Percentiles rank a stretch among this genome's conserved stretches.
These are phyloP conservation scores for Scaptomyza parva DNA, from an alignment of 2,888 invertebrate species.

Conservation along the genomic window DNA sequence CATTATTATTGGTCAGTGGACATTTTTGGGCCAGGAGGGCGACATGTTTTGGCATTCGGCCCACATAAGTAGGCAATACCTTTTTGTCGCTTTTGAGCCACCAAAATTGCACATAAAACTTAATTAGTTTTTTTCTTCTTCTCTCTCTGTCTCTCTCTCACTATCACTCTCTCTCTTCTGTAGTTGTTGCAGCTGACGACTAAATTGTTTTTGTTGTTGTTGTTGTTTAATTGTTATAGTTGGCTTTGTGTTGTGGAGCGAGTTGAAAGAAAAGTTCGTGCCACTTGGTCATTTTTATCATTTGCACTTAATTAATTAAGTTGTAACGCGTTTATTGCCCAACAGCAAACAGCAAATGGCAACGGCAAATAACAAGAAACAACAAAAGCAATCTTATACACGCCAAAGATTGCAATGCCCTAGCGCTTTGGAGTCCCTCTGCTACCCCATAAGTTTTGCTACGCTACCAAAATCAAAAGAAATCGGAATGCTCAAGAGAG, in stretches of 20 bases:
- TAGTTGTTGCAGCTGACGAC: slow-evolving; percentile 25
- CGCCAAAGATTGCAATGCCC: slow-evolving; percentile 12
- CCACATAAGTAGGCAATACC: slow-evolving; percentile 54
- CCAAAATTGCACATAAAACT: slow-evolving; percentile 79
- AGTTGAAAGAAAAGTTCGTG: slow-evolving; percentile 63
- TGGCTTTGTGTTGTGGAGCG: slow-evolving; percentile 29
- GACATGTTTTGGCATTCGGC: slow-evolving; percentile 35
- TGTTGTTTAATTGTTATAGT: slow-evolving; percentile 15
- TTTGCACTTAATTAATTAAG: slow-evolving; percentile 80
- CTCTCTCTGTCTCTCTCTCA: too few species aligned
- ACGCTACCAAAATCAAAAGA: too few species aligned
- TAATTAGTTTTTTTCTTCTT: slow-evolving; percentile 71
- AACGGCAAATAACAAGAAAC: slow-evolving; percentile 9
- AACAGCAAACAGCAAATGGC: slow-evolving; percentile 37
- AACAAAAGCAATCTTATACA: background rate
- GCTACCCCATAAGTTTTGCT: background rate
- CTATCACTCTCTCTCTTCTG: slow-evolving; percentile 3
- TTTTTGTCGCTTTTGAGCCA: slow-evolving; percentile 67
- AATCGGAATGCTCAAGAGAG: too few species aligned
- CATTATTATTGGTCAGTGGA: background rate
- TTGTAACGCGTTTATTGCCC: slow-evolving; percentile 76
- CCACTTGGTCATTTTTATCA: slow-evolving; percentile 76
- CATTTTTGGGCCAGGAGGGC: slow-evolving; percentile 1
- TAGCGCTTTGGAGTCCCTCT: background rate
- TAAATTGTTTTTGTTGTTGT: slow-evolving; percentile 24